Evolutionary conservation across 1,140 invertebrate genomes (phyloP), one percentile per base, ranked within the genome.

Genomic region (Meloidogyne exigua): DNA sequence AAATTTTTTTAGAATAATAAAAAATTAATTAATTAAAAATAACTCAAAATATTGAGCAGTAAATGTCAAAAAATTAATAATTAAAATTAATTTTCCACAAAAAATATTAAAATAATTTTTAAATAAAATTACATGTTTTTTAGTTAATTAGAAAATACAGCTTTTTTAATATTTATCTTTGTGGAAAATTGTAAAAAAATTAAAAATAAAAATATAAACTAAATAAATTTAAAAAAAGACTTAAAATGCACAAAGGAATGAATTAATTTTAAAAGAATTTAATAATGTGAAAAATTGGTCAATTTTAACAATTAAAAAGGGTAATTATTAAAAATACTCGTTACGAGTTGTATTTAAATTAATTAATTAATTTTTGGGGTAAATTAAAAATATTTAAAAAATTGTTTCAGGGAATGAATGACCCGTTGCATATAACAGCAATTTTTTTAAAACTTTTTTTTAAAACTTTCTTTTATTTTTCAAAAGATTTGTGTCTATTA

Each of bases 401-500:
- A 57, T 25, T 42, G n/a, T 18, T 44, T 70, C 68, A 70, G 32
- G 26, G 42, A 32, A 69, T 28, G n/a, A 62, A 13, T 26, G 32
- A 25, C 68, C 68, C 68, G 44, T 62, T 15, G 68, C 18, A n/a
- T n/a, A n/a, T 1, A n/a, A 42, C 13, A 44, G 25, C 13, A 25
- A 62, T 18, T 70, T 70, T 36, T 9, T 10, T 28, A 23, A 32
- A 49, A 15, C 13, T 18, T 5, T 25, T n/a, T n/a, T 15, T 4
- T 49, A 36, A 3, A 32, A 32, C 4, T 23, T 49, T 69, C 11
- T 63, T 15, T 72, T 13, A 73, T 36, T 73, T 73, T 65, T 73
- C 71, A 62, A 73, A 62, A 62, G 71, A 73, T 39, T 65, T 62
- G 12, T 73, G 71, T 32, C 57, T 44, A 63, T 73, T 73, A 25